phyloP scores from a whole-genome alignment of 2,113 vertebrate genomes.

The Prietella phreatophila region DNA sequence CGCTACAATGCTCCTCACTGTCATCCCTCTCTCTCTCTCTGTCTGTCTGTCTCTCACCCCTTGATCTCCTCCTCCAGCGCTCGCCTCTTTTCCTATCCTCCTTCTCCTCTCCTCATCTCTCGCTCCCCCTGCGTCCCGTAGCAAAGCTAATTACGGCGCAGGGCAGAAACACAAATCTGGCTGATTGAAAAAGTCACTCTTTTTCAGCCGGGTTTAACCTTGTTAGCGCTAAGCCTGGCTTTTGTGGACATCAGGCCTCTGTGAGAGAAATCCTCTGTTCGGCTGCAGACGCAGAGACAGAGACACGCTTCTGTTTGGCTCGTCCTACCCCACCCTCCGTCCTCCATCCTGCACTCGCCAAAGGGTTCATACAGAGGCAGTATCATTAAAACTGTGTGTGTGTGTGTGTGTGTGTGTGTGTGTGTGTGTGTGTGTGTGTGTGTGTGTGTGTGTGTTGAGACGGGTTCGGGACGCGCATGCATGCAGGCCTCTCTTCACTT shows the following conservation, averaged over 20 bases:
- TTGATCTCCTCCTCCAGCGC: conserved; percentile 36
- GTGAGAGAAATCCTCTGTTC: conserved; percentile 77
- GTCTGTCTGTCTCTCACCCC: conserved; percentile 19
- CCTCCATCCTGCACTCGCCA: conserved; percentile 60
- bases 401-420: conserved; percentile 36
- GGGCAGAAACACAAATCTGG: conserved; percentile 93
- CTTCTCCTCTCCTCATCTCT: conserved; percentile 51
- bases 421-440: conserved; percentile 55
- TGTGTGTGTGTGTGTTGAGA: conserved; percentile 17
- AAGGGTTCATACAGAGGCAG: conserved; percentile 71
- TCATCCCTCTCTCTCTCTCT: conserved; percentile 63
- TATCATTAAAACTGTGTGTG: conserved; percentile 68
- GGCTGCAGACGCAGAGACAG: conserved; percentile 68
- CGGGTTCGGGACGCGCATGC: conserved; percentile 51
- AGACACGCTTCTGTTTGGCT: conserved; percentile 76
- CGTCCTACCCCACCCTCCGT: conserved; percentile 28
- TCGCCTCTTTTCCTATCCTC: conserved; percentile 35
- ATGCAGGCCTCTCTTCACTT: conserved; percentile 62
- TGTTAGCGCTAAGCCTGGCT: conserved; percentile 96
- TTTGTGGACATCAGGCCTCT: conserved; percentile 77
- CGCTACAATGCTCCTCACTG: conserved; percentile 96
- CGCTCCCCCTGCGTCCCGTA: conserved; percentile 67
- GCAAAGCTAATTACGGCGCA: conserved; percentile 99
- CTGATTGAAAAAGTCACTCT: conserved; percentile 97
- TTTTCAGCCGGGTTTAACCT: conserved; percentile 91